Percentiles rank a stretch among this genome's conserved stretches.
phyloP scores from a whole-genome alignment of 2,888 invertebrate species.

The Habrosyne pyritoides region DNA sequence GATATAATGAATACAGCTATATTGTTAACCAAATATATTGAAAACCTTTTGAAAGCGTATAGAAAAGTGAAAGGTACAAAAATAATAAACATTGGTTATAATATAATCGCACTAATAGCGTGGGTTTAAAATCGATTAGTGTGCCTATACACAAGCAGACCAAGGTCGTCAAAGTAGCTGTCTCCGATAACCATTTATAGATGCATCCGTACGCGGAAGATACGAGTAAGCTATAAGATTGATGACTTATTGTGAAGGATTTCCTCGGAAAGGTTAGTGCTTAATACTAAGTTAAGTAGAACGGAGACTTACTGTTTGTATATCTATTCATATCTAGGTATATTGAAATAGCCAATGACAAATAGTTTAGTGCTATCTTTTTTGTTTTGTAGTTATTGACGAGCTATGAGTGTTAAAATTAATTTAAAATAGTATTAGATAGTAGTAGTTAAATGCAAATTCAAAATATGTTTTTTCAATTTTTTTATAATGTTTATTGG shows the following conservation, averaged over 20 bases:
- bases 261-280: background rate
- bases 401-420: too few relatives aligned
- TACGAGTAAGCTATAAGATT: background rate
- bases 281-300: background rate
- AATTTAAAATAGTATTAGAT: too few relatives aligned
- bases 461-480: too few relatives aligned
- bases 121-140: constrained; percentile 13
- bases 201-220: constrained; percentile 6
- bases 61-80: constrained; percentile 7
- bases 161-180: constrained; percentile 7
- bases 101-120: constrained; percentile 4
- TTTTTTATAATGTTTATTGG: too few relatives aligned
- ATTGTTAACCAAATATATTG: background rate
- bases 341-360: too few relatives aligned
- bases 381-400: too few relatives aligned
- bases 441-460: too few relatives aligned
- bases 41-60: background rate
- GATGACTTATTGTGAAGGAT: background rate
- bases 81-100: background rate
- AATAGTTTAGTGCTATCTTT: too few relatives aligned
- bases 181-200: constrained; percentile 5
- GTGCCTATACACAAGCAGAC: background rate
- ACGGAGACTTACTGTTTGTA: too few relatives aligned
- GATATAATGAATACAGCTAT: too few relatives aligned
- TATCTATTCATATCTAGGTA: too few relatives aligned